Evolutionary conservation across 2,797 vertebrate species (phyloP).

Genomic region (Rhadinocentrus ornatus): DNA sequence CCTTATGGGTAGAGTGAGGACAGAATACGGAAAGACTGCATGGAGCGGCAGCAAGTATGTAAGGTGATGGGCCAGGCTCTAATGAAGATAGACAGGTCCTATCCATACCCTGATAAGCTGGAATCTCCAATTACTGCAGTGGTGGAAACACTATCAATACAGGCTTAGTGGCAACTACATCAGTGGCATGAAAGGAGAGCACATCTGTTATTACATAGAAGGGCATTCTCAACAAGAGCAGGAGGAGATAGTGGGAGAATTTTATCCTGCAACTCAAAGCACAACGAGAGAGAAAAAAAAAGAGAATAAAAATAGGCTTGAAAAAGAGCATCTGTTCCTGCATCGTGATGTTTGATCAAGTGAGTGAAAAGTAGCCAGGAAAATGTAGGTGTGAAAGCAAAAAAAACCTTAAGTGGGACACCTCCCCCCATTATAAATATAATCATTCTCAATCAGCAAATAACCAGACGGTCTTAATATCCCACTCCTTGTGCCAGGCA

Average conservation of each 20-base stretch:
- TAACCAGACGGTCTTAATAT: constrained; percentile 76
- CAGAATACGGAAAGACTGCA: constrained; percentile 47
- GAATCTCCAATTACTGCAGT: constrained; percentile 58
- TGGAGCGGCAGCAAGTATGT: constrained; percentile 24
- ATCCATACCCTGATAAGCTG: constrained; percentile 63
- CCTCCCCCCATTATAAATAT: constrained; percentile 54
- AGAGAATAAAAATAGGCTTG: constrained; percentile 21
- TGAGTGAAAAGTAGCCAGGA: constrained; percentile 50
- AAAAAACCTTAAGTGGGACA: constrained; percentile 70
- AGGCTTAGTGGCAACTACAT: constrained; percentile 59
- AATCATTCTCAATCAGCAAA: constrained; percentile 70
- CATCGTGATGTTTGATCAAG: constrained; percentile 50
- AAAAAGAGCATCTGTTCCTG: constrained; percentile 17
- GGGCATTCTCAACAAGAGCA: constrained; percentile 38
- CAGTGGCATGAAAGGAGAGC: constrained; percentile 52
- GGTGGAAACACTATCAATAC: constrained; percentile 62
- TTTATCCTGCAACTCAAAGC: constrained; percentile 52
- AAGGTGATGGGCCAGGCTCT: constrained; percentile 51
- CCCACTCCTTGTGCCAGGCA: constrained; percentile 63
- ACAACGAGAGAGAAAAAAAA: constrained; percentile 36
- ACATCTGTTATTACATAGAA: constrained; percentile 60
- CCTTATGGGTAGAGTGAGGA: constrained; percentile 47
- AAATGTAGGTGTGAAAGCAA: constrained; percentile 55
- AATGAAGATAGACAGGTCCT: constrained; percentile 80
- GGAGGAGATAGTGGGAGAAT: constrained; percentile 42